A percentile compares a stretch with the other conserved stretches of the same genome.
These are phyloP conservation scores for Erannis defoliaria DNA, from an alignment of 2,888 invertebrate genomes.

Conservation along the genomic window DNA sequence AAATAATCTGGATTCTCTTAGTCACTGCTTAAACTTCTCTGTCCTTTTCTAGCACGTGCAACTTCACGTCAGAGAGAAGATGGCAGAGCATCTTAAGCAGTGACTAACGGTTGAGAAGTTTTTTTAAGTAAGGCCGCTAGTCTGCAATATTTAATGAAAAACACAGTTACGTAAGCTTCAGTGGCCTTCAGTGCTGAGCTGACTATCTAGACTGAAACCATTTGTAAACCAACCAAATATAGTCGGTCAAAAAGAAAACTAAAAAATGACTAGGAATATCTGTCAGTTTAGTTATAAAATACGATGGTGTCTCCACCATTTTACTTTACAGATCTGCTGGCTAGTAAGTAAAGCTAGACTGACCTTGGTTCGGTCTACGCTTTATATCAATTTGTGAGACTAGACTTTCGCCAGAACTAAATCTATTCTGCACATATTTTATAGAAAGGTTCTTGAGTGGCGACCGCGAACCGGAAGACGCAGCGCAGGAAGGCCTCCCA, in stretches of 20 bases:
- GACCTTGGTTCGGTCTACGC: slow-evolving; percentile 4
- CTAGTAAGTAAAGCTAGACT: slow-evolving; percentile 4
- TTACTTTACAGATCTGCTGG: background rate
- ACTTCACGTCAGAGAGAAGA: too few species aligned
- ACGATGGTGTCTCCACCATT: background rate
- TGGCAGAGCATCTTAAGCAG: too few species aligned
- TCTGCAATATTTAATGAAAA: slow-evolving; percentile 7
- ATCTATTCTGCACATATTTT: slow-evolving; percentile 2
- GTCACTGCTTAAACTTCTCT: too few species aligned
- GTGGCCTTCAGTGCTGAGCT: slow-evolving; percentile 19
- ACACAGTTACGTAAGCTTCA: slow-evolving; percentile 14
- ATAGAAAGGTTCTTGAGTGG: too few species aligned
- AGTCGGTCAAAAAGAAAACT: background rate
- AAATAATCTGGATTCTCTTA: too few species aligned
- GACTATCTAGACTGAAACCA: slow-evolving; percentile 14
- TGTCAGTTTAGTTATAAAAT: background rate
- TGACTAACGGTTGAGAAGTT: too few species aligned
- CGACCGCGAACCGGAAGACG: too few species aligned
- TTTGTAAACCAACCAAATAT: background rate
- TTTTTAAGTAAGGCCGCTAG: background rate
- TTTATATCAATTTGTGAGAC: slow-evolving; percentile 5
- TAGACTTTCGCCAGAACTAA: slow-evolving; percentile 2
- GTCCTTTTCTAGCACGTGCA: too few species aligned
- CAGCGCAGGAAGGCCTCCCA: too few species aligned
- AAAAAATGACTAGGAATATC: background rate